Base-by-base conservation (phyloP, 2,797 vertebrate species). In the Taenioides sp. region DNA sequence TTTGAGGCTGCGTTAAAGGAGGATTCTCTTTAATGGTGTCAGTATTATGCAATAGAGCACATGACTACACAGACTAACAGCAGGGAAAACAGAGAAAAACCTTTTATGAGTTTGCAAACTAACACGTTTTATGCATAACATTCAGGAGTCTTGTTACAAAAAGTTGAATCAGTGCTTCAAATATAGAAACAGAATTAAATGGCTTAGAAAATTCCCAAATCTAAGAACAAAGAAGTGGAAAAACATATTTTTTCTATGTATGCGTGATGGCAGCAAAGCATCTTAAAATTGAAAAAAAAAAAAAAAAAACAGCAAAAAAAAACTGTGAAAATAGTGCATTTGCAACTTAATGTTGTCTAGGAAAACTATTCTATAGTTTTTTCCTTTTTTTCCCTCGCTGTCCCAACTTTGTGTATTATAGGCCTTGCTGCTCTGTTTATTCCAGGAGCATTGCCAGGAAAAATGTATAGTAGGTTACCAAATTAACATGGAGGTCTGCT, bases 31-130 rank as follows among this genome's bases (percentile, higher is more conserved):
- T 85, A 87, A 91, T 89, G 83, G 87, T 91, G 88, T 91, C 87
- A 86, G 83, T 82, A 88, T 89, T 92, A 92, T 89, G 84, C 90
- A 92, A 89, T 81, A 72, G 59, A 85, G 80, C 88, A 89, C 88
- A 89, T 86, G 87, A 84, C 77, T 78, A 75, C 68, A 81, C 43
- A 60, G 49, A 74, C 57, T 63, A 83, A 75, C 82, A 86, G 76
- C 69, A 84, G 69, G 71, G 52, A 31, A 4, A 62, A 68, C 49
- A 17, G 18, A 60, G 62, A 75, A 64, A 65, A 61, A 49, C 28
- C 28, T 64, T 17, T 66, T 28, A 61, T 70, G 37, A 68, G 37
- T 72, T 55, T 22, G 66, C 76, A 73, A 76, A 82, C 78, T 75
- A 75, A 71, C 34, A 52, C n/a, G n/a, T 16, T 31, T 12, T n/a